Base-by-base conservation (phyloP, 2,113 vertebrate species). In the Syngnathus floridae region DNA sequence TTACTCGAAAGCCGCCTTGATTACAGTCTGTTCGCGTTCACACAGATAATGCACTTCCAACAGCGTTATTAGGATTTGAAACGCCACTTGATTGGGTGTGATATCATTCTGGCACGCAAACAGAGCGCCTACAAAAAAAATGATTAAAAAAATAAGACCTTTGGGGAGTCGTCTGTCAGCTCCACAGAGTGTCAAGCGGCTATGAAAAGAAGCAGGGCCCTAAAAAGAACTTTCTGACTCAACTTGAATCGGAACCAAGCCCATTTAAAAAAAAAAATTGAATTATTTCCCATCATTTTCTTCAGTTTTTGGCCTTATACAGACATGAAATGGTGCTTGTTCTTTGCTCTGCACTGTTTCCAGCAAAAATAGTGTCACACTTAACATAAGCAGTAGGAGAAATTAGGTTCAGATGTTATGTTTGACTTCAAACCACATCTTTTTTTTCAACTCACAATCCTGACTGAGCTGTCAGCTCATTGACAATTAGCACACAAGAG, bases 1-100 rank as follows among this genome's bases (percentile, higher is more conserved):
- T 76, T 68, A 77, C 78, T 72, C 69, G 31, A 66, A 45, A 70
- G 75, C 77, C 54, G 76, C 73, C 78, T 77, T 87, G 83, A 90
- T 91, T 89, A 75, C 80, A 90, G 86, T 89, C 90, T 70, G 80
- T 31, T 75, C 88, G 88, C 86, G 86, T 88, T 89, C 83, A 35
- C 78, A 77, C 85, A 87, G 89, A 89, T 89, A 90, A 88, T 82
- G 87, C 87, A 88, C 89, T 88, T 90, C 89, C 88, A 90, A 85
- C 88, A 80, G 86, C 79, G 82, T 89, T 89, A 90, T 90, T 90
- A 90, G 84, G 87, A 88, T 89, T 84, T 88, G 84, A 90, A 89
- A 90, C 88, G 82, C 81, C 86, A 87, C 88, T 89, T 90, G 88
- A 92, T 90, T 89, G 86, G 85, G 84, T 82, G 76, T 87, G 86